These are phyloP conservation scores for Masnerella sp. DNA, from an alignment of 2,888 invertebrate species.

Conservation along the genomic window DNA sequence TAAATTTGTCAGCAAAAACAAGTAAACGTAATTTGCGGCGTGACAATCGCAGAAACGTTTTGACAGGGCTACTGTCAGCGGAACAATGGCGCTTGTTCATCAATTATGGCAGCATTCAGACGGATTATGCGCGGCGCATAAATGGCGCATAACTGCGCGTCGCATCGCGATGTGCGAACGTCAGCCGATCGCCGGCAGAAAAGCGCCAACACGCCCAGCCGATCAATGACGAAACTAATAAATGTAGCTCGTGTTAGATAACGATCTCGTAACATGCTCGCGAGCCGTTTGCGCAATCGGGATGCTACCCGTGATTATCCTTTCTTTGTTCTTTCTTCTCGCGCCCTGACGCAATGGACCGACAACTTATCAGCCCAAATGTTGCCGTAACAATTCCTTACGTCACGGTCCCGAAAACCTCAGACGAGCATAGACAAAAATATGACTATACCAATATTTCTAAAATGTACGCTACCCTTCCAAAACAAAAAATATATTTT, in stretches of 20 bases:
- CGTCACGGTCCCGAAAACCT: conserved; percentile 17
- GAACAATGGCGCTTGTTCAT: conserved; percentile 50
- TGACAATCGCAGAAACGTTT: conserved; percentile 43
- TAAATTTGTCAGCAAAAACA: conserved; percentile 25
- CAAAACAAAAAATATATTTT: too few species aligned
- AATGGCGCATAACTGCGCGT: conserved; percentile 43
- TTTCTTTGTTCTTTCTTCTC: conserved; percentile 61
- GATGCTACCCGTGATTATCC: conserved; percentile 60
- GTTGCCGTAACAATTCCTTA: conserved; percentile 32
- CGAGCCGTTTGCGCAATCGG: conserved; percentile 51
- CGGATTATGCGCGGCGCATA: conserved; percentile 55
- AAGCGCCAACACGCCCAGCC: conserved; percentile 52
- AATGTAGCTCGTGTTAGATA: conserved; percentile 59
- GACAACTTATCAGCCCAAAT: conserved; percentile 45
- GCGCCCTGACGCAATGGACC: conserved; percentile 56
- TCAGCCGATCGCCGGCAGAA: conserved; percentile 38
- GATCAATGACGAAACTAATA: conserved; percentile 59
- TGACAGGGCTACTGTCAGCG: conserved; percentile 51
- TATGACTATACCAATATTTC: too few species aligned
- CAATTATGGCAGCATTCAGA: conserved; percentile 54
- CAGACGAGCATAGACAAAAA: too few species aligned
- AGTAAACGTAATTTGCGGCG: conserved; percentile 24
- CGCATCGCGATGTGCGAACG: conserved; percentile 56
- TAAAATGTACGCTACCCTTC: too few species aligned
- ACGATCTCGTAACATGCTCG: conserved; percentile 57